These are phyloP conservation scores for Tipula helvola DNA, from an alignment of 2,888 invertebrate species.

Conservation along the genomic window DNA sequence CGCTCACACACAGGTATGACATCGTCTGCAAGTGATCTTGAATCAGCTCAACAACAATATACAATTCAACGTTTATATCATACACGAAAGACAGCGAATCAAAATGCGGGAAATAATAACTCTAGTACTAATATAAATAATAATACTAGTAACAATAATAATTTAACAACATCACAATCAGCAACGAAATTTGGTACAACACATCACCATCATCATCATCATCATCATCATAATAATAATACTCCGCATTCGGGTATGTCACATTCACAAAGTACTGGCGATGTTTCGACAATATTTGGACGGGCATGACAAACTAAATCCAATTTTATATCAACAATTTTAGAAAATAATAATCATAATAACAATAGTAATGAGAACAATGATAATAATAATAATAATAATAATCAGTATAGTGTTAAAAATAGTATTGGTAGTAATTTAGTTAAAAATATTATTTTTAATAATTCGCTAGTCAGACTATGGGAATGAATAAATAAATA, in stretches of 20 bases:
- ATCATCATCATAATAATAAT: constrained; percentile 11
- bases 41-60: constrained; percentile 34
- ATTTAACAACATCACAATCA: constrained; percentile 9
- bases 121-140: not conserved
- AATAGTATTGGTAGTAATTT: not conserved
- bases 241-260: constrained; percentile 32
- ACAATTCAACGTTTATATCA: constrained; percentile 34
- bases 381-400: not conserved
- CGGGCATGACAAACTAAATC: constrained; percentile 41
- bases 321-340: not conserved
- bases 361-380: not conserved
- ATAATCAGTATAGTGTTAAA: not conserved
- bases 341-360: not conserved
- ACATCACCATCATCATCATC: constrained; percentile 20
- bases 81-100: constrained; percentile 7
- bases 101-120: not conserved
- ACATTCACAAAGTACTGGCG: constrained; percentile 51
- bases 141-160: constrained; percentile 7
- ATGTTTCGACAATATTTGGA: constrained; percentile 50
- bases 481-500: not conserved
- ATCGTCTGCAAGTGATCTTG: constrained; percentile 30
- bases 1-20: constrained; percentile 22
- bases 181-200: constrained; percentile 10
- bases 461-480: constrained; percentile 7
- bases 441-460: constrained; percentile 5